Base-by-base conservation (phyloP, 2,797 vertebrate species). In the Halcyon smyrnensis region DNA sequence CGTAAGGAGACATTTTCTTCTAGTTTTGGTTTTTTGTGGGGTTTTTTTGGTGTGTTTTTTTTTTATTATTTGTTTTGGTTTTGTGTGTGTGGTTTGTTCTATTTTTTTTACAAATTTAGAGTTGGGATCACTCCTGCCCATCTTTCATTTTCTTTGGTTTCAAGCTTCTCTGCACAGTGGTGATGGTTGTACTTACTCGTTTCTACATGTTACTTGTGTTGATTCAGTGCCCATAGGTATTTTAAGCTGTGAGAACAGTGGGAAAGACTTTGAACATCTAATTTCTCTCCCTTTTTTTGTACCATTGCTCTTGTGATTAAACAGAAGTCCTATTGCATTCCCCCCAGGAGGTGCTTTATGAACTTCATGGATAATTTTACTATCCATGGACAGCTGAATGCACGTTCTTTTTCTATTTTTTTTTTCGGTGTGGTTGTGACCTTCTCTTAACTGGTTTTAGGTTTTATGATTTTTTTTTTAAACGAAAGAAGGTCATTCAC, bases 81-180 rank as follows among this genome's bases (percentile, higher is more conserved):
- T 45, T 41, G 41, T 41, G 41, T 41, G 41, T 18, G 43, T 45
- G 43, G 18, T 19, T 19, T 45, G 18, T 19, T 45, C 36, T 36
- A 36, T 36, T 36, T 45, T 46, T 53, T 39, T 80, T 80, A 64
- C 24, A 71, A 8, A 68, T 77, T n/a, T 24, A 50, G 30, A 46
- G 25, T 62, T 84, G 28, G 46, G 48, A 37, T 82, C 9, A 28
- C 39, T 93, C 5, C 3, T 77, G 34, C 14, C 39, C 23, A 46
- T 87, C 48, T 63, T 71, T 60, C 25, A 67, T 46, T 86, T 41
- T 21, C 36, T 59, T 85, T 75, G 24, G 12, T 90, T 92, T 91
- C 62, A 60, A 39, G 36, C 39, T 82, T 83, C 53, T 80, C 36
- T 57, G 50, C 5, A 3, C 57, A 89, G 32, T 4, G 1, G 62